These are phyloP conservation scores for Macropis europaea DNA, from an alignment of 2,888 invertebrate genomes.

Conservation along the genomic window DNA sequence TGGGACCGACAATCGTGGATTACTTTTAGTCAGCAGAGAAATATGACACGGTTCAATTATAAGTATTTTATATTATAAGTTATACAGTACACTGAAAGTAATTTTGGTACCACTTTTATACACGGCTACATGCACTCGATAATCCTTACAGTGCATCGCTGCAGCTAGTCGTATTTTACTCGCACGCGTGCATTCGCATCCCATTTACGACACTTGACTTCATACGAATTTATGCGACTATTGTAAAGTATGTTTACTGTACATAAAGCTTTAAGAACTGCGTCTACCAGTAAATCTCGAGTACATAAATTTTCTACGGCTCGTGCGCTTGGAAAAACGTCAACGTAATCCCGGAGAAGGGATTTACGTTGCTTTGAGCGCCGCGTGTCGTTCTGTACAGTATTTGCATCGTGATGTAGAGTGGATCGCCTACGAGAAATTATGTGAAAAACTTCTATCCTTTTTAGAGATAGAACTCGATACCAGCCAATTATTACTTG, in stretches of 20 bases:
- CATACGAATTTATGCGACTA: not conserved
- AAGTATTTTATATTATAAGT: constrained; percentile 41
- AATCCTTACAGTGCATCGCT: not conserved
- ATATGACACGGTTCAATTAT: constrained; percentile 1
- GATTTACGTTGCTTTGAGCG: no score
- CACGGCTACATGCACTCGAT: constrained; percentile 10
- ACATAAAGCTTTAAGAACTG: constrained; percentile 7
- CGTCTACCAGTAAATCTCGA: not conserved
- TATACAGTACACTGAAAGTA: constrained; percentile 32
- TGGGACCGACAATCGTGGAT: no score
- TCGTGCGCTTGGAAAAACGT: not conserved
- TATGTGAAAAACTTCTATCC: not conserved
- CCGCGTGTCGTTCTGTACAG: no score
- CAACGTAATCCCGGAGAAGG: not conserved
- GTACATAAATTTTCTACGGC: not conserved
- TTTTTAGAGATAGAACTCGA: not conserved
- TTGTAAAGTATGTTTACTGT: constrained; percentile 2
- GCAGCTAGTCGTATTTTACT: constrained; percentile 7
- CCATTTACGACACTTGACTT: not conserved
- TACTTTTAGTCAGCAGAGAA: no score
- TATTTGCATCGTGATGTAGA: not conserved
- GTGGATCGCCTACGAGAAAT: not conserved
- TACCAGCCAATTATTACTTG: not conserved
- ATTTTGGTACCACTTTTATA: constrained; percentile 29
- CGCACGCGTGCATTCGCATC: not conserved